These are phyloP conservation scores for Drosophila melanosoma DNA, from an alignment of 2,888 invertebrate species.

Conservation along the genomic window DNA sequence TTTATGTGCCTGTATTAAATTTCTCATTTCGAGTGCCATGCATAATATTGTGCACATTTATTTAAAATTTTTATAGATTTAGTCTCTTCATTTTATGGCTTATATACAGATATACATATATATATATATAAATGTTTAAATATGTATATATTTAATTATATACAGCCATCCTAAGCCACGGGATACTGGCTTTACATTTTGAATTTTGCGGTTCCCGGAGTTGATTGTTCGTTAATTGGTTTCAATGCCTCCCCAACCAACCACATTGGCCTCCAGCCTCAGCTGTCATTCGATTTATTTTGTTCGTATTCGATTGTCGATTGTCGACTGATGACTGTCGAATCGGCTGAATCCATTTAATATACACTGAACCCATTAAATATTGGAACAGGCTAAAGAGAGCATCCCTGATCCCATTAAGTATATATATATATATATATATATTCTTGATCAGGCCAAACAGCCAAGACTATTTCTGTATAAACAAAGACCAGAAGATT, in stretches of 20 bases:
- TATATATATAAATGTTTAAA: neutral
- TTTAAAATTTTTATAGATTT: constrained; percentile 25
- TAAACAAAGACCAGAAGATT: neutral
- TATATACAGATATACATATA: neutral
- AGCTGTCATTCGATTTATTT: constrained; percentile 30
- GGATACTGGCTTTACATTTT: constrained; percentile 54
- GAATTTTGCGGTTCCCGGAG: constrained; percentile 69
- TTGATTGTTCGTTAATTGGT: constrained; percentile 76
- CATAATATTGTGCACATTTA: constrained; percentile 21
- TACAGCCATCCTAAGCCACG: constrained; percentile 13
- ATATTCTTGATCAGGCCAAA: neutral
- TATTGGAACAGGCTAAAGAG: neutral
- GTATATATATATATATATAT: neutral
- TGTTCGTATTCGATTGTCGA: constrained; percentile 5
- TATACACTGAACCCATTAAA: neutral
- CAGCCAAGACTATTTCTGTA: neutral
- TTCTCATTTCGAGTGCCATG: constrained; percentile 31
- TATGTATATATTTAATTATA: neutral
- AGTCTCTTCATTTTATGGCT: constrained; percentile 7
- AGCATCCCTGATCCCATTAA: neutral
- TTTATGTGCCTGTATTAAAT: constrained; percentile 16
- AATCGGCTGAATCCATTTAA: constrained; percentile 9
- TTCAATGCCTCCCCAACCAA: constrained; percentile 69
- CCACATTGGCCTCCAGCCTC: constrained; percentile 49
- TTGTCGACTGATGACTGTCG: constrained; percentile 1